phyloP scores from a whole-genome alignment of 1,140 invertebrate genomes.

The Helicoverpa armigera region DNA sequence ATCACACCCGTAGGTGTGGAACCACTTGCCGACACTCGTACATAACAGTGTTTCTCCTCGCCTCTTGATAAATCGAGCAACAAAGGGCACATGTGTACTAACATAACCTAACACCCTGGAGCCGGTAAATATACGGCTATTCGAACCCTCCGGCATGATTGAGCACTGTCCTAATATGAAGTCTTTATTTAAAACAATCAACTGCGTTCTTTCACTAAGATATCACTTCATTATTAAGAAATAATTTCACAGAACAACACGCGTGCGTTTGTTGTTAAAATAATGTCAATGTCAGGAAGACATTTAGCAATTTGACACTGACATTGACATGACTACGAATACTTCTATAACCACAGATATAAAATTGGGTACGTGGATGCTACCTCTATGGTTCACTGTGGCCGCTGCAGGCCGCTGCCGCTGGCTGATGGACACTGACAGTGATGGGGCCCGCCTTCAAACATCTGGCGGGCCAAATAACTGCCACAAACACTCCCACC shows the following conservation, averaged over 20 bases:
- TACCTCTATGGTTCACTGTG: too few relatives aligned
- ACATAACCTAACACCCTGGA: slow-evolving; percentile 96
- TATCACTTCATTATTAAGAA: not conserved
- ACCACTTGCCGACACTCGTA: slow-evolving; percentile 95
- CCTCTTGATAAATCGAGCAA: slow-evolving; percentile 93
- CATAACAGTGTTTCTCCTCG: slow-evolving; percentile 96
- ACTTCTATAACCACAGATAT: not conserved
- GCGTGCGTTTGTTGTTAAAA: slow-evolving; percentile 38
- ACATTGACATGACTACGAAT: not conserved
- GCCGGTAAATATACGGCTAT: slow-evolving; percentile 93
- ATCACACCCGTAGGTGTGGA: slow-evolving; percentile 96
- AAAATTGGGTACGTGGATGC: too few relatives aligned
- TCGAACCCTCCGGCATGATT: slow-evolving; percentile 71
- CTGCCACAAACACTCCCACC: too few relatives aligned
- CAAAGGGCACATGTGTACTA: slow-evolving; percentile 96
- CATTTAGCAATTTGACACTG: not conserved
- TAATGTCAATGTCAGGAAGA: not conserved
- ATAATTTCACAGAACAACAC: slow-evolving; percentile 12
- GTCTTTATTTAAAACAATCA: not conserved
- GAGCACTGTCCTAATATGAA: not conserved
- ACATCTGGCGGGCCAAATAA: too few relatives aligned
- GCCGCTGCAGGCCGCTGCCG: too few relatives aligned
- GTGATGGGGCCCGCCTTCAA: too few relatives aligned
- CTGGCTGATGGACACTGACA: too few relatives aligned
- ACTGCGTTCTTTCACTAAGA: not conserved